Base-by-base conservation (phyloP, 2,888 invertebrate species). In the Phlogophora meticulosa region DNA sequence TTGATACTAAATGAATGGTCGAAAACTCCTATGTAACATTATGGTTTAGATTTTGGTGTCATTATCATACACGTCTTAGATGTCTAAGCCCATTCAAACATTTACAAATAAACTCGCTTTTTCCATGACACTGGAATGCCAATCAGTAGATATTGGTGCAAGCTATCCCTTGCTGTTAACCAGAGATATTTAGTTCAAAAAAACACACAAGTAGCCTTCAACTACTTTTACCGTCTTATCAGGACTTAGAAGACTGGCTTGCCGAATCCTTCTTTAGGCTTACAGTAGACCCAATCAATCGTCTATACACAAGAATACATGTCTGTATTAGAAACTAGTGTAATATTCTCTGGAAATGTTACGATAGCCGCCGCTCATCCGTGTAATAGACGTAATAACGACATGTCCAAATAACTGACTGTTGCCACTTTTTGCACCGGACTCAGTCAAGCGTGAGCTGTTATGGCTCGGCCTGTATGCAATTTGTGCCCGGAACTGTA, bases 331-430 rank as follows among this genome's bases (percentile, higher is more conserved):
- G 59, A 63, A 76, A 59, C 73, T 59, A 62, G 53, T 58, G 20
- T 73, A 58, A 61, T 71, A 53, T 75, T 48, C 61, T 76, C 61
- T 57, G 17, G 68, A 60, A 80, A 78, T 34, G 55, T 72, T 80
- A 45, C 65, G 62, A 75, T 75, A 59, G 32, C 32, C 63, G 68
- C 60, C 77, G 61, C 42, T 75, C 59, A 58, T 55, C 73, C 81
- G 77, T 78, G 76, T 77, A 77, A 80, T 78, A 66, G 72, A 60
- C 40, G 65, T 80, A 72, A 76, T 71, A 72, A 72, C 56, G 72
- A 81, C 68, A 78, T 81, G 80, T 77, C 76, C 58, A 80, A 77
- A 28, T 28, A 28, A 82, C 76, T 72, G 71, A 66, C 71, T 76
- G 67, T 62, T 63, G 62, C 46, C 7, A 42, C 42, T 80, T 82